phyloP scores from a whole-genome alignment of 2,888 invertebrate genomes.

The Entomobrya proxima region DNA sequence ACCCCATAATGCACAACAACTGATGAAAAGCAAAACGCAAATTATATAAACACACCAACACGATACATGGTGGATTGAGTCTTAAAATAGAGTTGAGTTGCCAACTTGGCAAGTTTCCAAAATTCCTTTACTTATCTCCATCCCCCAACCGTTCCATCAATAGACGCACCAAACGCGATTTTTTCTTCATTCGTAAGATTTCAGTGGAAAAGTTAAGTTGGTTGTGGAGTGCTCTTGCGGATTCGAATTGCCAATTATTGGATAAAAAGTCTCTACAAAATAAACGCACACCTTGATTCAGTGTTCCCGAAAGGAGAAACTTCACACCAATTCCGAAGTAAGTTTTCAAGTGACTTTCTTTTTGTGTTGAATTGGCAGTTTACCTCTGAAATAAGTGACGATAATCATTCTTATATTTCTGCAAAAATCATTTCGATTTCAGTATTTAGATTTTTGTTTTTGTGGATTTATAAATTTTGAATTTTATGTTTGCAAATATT shows the following conservation, averaged over 20 bases:
- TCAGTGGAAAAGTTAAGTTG: conserved; percentile 50
- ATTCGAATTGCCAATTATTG: conserved; percentile 28
- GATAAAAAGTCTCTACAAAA: background rate
- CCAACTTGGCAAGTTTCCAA: conserved; percentile 54
- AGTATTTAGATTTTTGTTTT: too few relatives aligned
- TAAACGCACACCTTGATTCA: too few relatives aligned
- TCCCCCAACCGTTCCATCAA: conserved; percentile 57
- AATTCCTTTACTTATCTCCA: conserved; percentile 51
- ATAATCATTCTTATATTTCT: too few relatives aligned
- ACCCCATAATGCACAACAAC: background rate
- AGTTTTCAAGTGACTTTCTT: conserved; percentile 14
- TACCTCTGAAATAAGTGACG: background rate
- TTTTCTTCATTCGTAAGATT: conserved; percentile 55
- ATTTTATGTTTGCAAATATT: too few relatives aligned
- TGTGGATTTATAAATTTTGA: too few relatives aligned
- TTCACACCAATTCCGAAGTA: conserved; percentile 52
- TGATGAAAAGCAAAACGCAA: conserved; percentile 10
- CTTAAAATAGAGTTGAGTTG: conserved; percentile 64
- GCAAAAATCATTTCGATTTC: too few relatives aligned
- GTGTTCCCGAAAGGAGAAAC: background rate
- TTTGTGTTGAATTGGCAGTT: background rate
- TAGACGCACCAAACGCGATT: conserved; percentile 21
- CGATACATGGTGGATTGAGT: conserved; percentile 20
- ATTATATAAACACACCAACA: conserved; percentile 5
- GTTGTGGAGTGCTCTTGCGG: conserved; percentile 41